Evolutionary conservation across 2,113 vertebrate species (phyloP).

Genomic region (Pitta sordida): DNA sequence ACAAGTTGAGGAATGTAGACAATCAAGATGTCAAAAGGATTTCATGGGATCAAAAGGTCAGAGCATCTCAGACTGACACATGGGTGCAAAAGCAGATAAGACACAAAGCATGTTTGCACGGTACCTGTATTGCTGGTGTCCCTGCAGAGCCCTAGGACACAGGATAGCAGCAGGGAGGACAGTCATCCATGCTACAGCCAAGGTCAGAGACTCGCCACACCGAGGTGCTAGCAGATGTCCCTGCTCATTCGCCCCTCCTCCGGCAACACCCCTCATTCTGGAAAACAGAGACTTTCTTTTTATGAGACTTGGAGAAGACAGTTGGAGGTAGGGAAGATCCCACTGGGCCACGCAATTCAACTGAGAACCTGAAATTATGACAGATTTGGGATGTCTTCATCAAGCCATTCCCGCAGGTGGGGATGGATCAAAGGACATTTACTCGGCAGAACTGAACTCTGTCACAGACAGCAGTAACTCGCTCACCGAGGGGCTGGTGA

Average conservation of each 20-base stretch:
- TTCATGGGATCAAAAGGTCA: rapidly evolving
- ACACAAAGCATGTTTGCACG: rapidly evolving
- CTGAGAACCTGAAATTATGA: neutral
- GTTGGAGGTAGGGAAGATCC: neutral
- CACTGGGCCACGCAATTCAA: neutral
- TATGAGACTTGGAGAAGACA: neutral
- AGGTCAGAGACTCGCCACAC: neutral
- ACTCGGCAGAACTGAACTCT: neutral
- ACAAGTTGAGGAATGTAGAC: neutral
- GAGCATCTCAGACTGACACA: rapidly evolving
- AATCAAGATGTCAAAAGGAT: neutral
- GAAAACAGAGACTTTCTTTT: neutral
- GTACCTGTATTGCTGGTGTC: rapidly evolving
- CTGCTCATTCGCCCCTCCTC: rapidly evolving
- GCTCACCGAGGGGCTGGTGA: rapidly evolving
- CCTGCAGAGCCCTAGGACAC: neutral
- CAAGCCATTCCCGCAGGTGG: neutral
- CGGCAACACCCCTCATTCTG: neutral
- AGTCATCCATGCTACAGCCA: rapidly evolving
- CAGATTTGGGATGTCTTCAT: neutral
- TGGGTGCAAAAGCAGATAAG: rapidly evolving
- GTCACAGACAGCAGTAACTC: neutral
- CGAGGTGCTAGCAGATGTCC: neutral
- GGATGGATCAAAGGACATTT: neutral
- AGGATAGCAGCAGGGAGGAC: neutral